A percentile compares a stretch with the other conserved stretches of the same genome.
Conservation (phyloP, 2,888 invertebrate genomes). For the Vannuccia rotundouncinata region DNA sequence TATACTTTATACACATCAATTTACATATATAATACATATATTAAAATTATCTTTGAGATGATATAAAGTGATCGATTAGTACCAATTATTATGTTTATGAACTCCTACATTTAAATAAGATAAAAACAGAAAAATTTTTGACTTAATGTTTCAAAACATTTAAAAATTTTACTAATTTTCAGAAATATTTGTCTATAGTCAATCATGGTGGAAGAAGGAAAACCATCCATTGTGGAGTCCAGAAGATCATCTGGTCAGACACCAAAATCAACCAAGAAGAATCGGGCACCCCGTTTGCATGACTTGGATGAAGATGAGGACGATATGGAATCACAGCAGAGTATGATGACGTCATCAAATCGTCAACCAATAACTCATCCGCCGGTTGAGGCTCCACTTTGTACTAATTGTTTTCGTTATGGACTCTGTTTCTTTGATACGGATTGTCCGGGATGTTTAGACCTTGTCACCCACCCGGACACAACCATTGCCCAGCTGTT, state of each 20-base stretch:
- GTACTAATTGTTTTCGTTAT: slow-evolving; percentile 54
- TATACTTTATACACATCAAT: too few relatives aligned
- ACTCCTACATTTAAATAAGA: too few relatives aligned
- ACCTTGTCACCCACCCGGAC: background rate
- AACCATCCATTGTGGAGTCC: background rate
- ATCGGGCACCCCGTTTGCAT: background rate
- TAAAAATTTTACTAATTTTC: too few relatives aligned
- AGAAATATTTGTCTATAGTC: too few relatives aligned
- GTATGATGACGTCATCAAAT: slow-evolving; percentile 10
- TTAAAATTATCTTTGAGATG: too few relatives aligned
- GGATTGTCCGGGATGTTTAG: slow-evolving; percentile 54
- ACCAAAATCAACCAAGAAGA: background rate
- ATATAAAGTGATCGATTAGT: too few relatives aligned
- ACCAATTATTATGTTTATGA: too few relatives aligned
- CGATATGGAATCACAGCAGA: background rate
- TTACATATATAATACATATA: too few relatives aligned
- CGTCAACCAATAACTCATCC: slow-evolving; percentile 54
- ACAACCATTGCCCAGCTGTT: slow-evolving; percentile 58
- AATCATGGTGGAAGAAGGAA: background rate
- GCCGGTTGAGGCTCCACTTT: slow-evolving; percentile 58
- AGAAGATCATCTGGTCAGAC: background rate
- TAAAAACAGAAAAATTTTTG: too few relatives aligned
- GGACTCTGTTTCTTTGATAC: slow-evolving; percentile 58
- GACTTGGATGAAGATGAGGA: background rate
- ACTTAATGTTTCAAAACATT: too few relatives aligned